Percentiles rank a stretch among this genome's conserved stretches.
Evolutionary conservation across 1,140 invertebrate species (phyloP).

Genomic region (Argopecten irradians): DNA sequence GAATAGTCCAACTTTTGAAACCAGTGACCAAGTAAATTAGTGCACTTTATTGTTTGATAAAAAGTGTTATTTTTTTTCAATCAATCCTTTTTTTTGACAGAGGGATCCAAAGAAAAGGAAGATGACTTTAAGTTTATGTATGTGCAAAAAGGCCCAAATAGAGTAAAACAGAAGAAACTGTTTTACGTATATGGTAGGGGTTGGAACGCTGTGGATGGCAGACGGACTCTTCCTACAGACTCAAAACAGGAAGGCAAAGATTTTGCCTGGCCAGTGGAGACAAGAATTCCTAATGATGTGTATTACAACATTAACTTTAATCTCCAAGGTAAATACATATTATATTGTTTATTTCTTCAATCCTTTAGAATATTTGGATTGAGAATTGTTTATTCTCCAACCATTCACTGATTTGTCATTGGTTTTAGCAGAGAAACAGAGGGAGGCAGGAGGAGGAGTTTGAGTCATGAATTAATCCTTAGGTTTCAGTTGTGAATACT

Average conservation of each 20-base stretch:
- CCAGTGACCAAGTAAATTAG: too few relatives aligned
- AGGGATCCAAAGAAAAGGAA: conserved; percentile 59
- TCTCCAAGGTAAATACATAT: conserved; percentile 51
- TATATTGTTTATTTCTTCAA: too few relatives aligned
- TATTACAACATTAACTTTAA: conserved; percentile 63
- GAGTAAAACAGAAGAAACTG: conserved; percentile 66
- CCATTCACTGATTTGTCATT: too few relatives aligned
- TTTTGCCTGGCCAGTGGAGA: conserved; percentile 62
- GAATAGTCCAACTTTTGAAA: too few relatives aligned
- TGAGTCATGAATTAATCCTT: too few relatives aligned
- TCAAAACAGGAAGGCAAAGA: conserved; percentile 60
- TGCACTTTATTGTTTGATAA: too few relatives aligned
- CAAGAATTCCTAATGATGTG: conserved; percentile 62
- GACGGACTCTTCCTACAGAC: conserved; percentile 53
- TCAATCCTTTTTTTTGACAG: conserved; percentile 48
- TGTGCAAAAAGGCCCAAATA: conserved; percentile 65
- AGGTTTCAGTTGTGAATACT: too few relatives aligned
- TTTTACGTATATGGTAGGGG: conserved; percentile 70
- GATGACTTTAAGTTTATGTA: conserved; percentile 66
- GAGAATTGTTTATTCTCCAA: too few relatives aligned
- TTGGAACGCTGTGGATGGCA: conserved; percentile 61
- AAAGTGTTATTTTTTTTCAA: too few relatives aligned
- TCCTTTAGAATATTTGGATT: too few relatives aligned
- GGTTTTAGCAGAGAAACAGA: too few relatives aligned
- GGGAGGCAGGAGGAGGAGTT: too few relatives aligned